Conservation (phyloP, 2,888 invertebrate genomes). For the Pristionchus maxplancki region DNA sequence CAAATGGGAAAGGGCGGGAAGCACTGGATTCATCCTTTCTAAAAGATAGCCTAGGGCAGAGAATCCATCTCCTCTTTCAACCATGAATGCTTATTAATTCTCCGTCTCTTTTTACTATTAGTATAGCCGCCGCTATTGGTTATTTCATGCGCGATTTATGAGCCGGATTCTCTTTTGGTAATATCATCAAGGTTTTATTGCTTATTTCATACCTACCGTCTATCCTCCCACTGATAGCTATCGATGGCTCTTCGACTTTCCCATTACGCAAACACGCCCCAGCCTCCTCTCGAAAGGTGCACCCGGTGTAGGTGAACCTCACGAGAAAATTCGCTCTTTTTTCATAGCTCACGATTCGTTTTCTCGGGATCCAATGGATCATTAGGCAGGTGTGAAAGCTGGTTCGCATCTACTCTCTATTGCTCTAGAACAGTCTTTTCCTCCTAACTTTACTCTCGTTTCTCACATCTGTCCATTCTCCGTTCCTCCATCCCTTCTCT, state of each 20-base stretch:
- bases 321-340: neutral
- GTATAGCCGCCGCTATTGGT: neutral
- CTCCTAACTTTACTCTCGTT: neutral
- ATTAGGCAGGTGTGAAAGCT: neutral
- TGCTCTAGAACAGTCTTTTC: neutral
- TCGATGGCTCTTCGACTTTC: neutral
- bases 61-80: neutral
- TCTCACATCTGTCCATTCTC: neutral
- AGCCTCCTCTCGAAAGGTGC: neutral
- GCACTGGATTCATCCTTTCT: neutral
- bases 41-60: neutral
- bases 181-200: neutral
- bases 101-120: neutral
- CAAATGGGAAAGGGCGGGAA: constrained; percentile 1
- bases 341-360: neutral
- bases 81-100: neutral
- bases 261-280: constrained; percentile 20
- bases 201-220: neutral
- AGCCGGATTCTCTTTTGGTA: neutral
- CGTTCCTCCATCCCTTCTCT: neutral
- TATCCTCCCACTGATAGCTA: neutral
- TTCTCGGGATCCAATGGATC: neutral
- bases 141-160: neutral
- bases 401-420: neutral
- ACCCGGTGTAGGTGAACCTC: neutral